Evolutionary conservation across 1,140 invertebrate genomes (phyloP), one percentile per base, ranked within the genome.

Genomic region (Radopholus similis): DNA sequence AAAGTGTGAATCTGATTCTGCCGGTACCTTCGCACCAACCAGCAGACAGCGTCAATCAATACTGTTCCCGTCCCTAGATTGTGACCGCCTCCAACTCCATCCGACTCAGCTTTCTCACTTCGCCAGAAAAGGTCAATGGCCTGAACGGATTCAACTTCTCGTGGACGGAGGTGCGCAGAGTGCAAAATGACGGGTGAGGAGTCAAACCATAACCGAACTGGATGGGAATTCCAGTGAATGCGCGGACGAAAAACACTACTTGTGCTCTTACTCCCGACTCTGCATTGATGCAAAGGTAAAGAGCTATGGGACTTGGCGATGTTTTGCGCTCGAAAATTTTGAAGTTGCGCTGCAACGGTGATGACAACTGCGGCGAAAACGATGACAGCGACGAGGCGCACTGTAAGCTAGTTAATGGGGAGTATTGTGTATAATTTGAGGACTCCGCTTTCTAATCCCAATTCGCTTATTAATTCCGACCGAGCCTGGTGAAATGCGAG

Each of bases 301-400:
- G n/a, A n/a, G n/a, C n/a, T n/a, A n/a, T n/a, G n/a, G n/a, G n/a
- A n/a, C n/a, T n/a, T n/a, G n/a, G n/a, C n/a, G n/a, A n/a, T n/a
- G n/a, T n/a, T n/a, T n/a, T n/a, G n/a, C n/a, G n/a, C n/a, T n/a
- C n/a, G n/a, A n/a, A n/a, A n/a, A n/a, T n/a, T n/a, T n/a, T n/a
- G n/a, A n/a, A 49, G 35, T 70, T 81, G 3, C 60, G 78, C 13
- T 81, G 79, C 44, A 79, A 81, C 56, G 76, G 80, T 2, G 72
- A 81, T 38, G 66, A 70, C 32, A 80, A 82, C 62, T 80, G 78
- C 62, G 79, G 79, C 9, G 53, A 81, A 15, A 73, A 79, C 49
- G 79, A 81, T 58, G 81, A 81, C 55, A 82, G 77, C 5, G 79
- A 81, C 69, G 79, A 81, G 40, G 73, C 74, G 11, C 79, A 81